Conservation (phyloP, 2,888 invertebrate genomes). For the Thymelicus acteon region DNA sequence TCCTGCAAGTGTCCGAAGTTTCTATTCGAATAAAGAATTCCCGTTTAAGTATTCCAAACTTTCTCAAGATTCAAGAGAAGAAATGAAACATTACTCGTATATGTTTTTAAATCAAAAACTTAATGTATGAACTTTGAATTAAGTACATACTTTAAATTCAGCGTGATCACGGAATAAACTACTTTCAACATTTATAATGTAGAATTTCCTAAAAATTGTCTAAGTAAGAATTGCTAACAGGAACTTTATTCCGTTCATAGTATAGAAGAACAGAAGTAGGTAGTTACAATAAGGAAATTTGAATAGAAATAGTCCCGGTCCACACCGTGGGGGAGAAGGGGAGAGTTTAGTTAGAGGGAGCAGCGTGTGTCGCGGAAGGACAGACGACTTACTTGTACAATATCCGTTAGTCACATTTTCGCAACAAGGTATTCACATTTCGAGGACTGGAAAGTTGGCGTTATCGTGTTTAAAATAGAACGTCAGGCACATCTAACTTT, state of each 20-base stretch:
- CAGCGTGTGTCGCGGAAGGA: slow-evolving; percentile 65
- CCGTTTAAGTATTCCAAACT: slow-evolving; percentile 12
- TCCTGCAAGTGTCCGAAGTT: neutral
- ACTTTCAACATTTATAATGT: slow-evolving; percentile 25
- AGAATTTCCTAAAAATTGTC: slow-evolving; percentile 26
- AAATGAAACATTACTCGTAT: slow-evolving; percentile 15
- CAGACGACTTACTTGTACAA: slow-evolving; percentile 79
- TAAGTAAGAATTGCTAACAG: slow-evolving; percentile 32
- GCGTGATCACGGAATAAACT: slow-evolving; percentile 10
- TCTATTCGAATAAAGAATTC: neutral
- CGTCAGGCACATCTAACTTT: slow-evolving; percentile 82
- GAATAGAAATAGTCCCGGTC: slow-evolving; percentile 59
- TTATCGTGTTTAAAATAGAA: slow-evolving; percentile 84
- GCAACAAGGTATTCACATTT: slow-evolving; percentile 85
- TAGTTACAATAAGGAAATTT: slow-evolving; percentile 56
- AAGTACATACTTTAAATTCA: slow-evolving; percentile 27
- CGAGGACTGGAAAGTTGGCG: slow-evolving; percentile 82
- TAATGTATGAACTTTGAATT: slow-evolving; percentile 30
- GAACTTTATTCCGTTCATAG: slow-evolving; percentile 26
- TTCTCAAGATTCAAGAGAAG: slow-evolving; percentile 2
- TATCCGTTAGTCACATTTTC: slow-evolving; percentile 85
- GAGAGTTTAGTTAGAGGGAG: slow-evolving; percentile 42
- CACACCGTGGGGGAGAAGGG: slow-evolving; percentile 39
- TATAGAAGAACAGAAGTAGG: slow-evolving; percentile 29
- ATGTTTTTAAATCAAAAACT: slow-evolving; percentile 28